Base-by-base conservation (phyloP, 2,888 invertebrate genomes). In the Plutella xylostella region DNA sequence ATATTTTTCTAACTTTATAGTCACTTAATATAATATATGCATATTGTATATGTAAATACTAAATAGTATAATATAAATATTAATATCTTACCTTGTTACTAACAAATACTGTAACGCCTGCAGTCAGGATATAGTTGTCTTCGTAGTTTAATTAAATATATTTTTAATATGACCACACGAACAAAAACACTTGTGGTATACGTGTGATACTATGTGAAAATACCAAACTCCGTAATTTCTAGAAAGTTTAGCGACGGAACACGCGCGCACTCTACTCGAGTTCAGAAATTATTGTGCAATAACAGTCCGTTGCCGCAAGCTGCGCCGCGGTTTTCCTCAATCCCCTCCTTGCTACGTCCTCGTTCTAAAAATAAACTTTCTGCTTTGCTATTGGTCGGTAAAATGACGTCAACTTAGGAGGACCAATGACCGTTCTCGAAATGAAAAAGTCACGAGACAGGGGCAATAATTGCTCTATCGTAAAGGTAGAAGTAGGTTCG, bases 201-300 rank as follows among this genome's bases (percentile, higher is more conserved):
- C n/a, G n/a, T n/a, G n/a, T n/a, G n/a, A n/a, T n/a, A n/a, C n/a
- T n/a, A n/a, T n/a, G n/a, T n/a, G n/a, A n/a, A n/a, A n/a, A n/a
- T n/a, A n/a, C n/a, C n/a, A n/a, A n/a, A n/a, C n/a, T n/a, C n/a
- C n/a, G n/a, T n/a, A n/a, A n/a, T n/a, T n/a, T n/a, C n/a, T n/a
- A n/a, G n/a, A n/a, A n/a, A n/a, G n/a, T n/a, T n/a, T n/a, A n/a
- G n/a, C 12, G 20, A 19, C 3, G 19, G 18, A n/a, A 19, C 12
- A 39, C 39, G 58, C 76, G 71, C 57, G 67, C 68, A 57, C 67
- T 60, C 61, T 51, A 57, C 46, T 54, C 53, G 65, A 66, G 57
- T 57, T 61, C 55, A 55, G 61, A 72, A 79, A 80, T 66, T 69
- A 55, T 82, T 79, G 83, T 80, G 80, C 77, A 82, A 83, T 65